Evolutionary conservation across 2,113 vertebrate genomes (phyloP).

Genomic region (Megaceryle maxima): DNA sequence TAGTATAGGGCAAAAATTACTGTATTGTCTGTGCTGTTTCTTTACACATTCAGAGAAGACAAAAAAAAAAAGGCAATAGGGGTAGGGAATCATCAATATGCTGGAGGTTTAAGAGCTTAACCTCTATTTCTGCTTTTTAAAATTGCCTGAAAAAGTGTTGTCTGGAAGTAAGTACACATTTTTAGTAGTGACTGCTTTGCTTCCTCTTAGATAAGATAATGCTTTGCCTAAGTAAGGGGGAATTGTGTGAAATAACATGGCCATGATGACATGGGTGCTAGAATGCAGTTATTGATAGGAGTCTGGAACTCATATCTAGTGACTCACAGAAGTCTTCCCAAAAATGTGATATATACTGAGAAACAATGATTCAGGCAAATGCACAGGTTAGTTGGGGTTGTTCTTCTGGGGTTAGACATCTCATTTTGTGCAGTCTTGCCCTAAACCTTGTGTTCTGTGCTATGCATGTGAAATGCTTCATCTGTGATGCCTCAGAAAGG

Average conservation of each 20-base stretch:
- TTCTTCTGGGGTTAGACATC: background rate
- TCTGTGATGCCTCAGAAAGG: background rate
- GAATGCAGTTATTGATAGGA: background rate
- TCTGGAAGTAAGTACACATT: background rate
- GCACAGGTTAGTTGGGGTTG: background rate
- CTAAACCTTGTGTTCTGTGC: background rate
- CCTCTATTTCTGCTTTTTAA: background rate
- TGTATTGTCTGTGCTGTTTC: background rate
- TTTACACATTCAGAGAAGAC: background rate
- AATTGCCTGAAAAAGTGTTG: background rate
- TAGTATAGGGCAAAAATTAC: background rate
- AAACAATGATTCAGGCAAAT: background rate
- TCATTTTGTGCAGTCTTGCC: background rate
- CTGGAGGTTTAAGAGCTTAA: background rate
- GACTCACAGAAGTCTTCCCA: background rate
- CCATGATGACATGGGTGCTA: background rate
- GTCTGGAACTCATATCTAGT: background rate
- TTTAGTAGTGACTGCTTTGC: background rate
- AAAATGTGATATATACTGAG: background rate
- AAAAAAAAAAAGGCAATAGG: background rate
- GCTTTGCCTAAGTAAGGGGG: background rate
- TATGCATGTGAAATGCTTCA: background rate
- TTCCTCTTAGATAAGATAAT: conserved; percentile 26
- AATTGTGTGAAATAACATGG: conserved; percentile 20
- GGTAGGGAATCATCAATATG: background rate